Evolutionary conservation across 2,888 invertebrate species (phyloP), one percentile per base, ranked within the genome.

Genomic region (Synergus laeviventris): DNA sequence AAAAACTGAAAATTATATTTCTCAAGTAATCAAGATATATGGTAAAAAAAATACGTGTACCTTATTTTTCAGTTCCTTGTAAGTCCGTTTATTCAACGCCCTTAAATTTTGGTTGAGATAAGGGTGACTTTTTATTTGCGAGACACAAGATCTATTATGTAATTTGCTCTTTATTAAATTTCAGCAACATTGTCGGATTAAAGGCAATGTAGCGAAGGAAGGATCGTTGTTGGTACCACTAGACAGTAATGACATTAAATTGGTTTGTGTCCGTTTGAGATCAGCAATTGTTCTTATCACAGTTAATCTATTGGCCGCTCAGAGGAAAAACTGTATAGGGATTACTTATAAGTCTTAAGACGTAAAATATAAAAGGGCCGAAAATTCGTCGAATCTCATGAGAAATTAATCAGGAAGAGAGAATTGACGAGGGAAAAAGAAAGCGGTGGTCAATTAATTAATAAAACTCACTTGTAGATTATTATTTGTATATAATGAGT

Each of bases 251-350:
- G 56, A 5, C 56, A 21, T 21, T 56, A 21, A 56, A 56, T 56
- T 56, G 56, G 56, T 56, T 56, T 56, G 56, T 56, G 56, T 56
- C 56, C 56, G 11, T 56, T 56, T 56, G 12, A 21, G 12, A 56
- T 56, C 21, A 56, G 18, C 56, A 56, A 56, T 56, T 49, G 14
- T 39, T 39, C 39, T 56, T 21, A 56, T 12, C 56, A 21, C 21
- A 9, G 18, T 18, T 56, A 56, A 56, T 56, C 7, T 31, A 31
- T 31, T 56, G 56, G 11, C 21, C 9, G 5, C 9, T 18, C n/a
- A 18, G 54, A 18, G 1, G 1, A 18, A 54, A 54, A 54, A 5
- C 7, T 8, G 4, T 31, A 31, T 54, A 54, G 18, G 2, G 18
- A 18, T 54, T 31, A 31, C 31, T 31, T 31, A 31, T 31, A 18